Percentiles rank a stretch among this genome's conserved stretches.
phyloP scores from a whole-genome alignment of 2,113 vertebrate species.

The Amblyornis subalaris region DNA sequence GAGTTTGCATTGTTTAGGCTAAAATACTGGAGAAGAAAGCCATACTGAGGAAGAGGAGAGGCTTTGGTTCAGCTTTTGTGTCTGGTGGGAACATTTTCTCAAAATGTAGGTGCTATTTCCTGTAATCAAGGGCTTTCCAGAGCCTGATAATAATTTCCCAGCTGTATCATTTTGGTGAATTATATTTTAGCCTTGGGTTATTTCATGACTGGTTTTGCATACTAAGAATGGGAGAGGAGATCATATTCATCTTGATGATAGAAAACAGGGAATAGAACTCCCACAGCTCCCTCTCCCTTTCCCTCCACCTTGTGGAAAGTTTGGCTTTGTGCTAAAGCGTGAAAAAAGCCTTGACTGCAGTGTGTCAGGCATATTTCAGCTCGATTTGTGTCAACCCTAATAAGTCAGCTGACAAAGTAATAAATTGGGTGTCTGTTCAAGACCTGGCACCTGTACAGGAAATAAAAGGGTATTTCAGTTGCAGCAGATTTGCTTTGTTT shows the following conservation, averaged over 20 bases:
- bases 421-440: constrained; percentile 74
- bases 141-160: constrained; percentile 67
- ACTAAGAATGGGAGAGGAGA: constrained; percentile 56
- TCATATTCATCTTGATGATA: constrained; percentile 67
- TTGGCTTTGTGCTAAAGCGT: constrained; percentile 63
- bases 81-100: constrained; percentile 66
- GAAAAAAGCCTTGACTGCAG: constrained; percentile 56
- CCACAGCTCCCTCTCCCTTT: constrained; percentile 48
- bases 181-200: constrained; percentile 68
- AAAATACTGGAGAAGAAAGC: constrained; percentile 36
- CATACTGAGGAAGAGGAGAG: constrained; percentile 32
- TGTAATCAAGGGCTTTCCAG: constrained; percentile 68
- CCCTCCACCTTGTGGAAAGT: constrained; percentile 56
- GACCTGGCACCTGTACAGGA: constrained; percentile 75
- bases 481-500: constrained; percentile 65
- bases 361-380: constrained; percentile 69
- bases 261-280: constrained; percentile 68
- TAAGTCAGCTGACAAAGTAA: constrained; percentile 74
- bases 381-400: constrained; percentile 76
- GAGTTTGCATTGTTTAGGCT: constrained; percentile 9
- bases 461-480: constrained; percentile 72
- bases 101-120: constrained; percentile 72
- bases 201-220: constrained; percentile 55
- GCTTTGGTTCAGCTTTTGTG: constrained; percentile 41
- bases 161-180: constrained; percentile 56